phyloP scores from a whole-genome alignment of 2,888 invertebrate species.

The Muscina levida region DNA sequence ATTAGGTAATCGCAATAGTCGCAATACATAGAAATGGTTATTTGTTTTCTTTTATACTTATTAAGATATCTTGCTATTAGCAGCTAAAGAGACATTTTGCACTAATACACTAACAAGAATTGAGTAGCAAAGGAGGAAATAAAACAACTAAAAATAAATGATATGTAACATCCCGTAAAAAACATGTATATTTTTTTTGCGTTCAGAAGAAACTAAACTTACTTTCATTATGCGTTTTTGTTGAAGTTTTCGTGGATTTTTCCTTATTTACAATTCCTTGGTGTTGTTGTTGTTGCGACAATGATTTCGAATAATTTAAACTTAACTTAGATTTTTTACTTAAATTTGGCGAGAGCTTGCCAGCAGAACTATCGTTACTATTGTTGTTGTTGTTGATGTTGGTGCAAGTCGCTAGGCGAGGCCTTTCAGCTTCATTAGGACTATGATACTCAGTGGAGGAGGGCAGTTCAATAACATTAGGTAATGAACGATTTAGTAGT shows the following conservation, averaged over 20 bases:
- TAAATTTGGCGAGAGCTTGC: conserved; percentile 51
- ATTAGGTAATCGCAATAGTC: no score
- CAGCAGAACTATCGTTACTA: conserved; percentile 49
- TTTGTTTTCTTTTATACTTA: no score
- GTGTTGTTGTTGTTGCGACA: conserved; percentile 34
- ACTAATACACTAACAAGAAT: no score
- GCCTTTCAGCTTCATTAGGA: conserved; percentile 36
- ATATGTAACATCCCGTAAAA: no score
- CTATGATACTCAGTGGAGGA: no score
- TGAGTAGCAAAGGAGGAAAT: no score
- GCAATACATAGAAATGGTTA: no score
- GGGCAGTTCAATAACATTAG: conserved; percentile 50
- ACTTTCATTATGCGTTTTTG: conserved; percentile 46
- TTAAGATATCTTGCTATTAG: no score
- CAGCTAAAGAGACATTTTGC: no score
- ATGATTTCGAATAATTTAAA: conserved; percentile 64
- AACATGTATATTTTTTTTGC: not conserved
- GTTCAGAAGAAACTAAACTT: conserved; percentile 19
- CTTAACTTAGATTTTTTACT: conserved; percentile 67
- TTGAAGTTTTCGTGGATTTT: conserved; percentile 21
- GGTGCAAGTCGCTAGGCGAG: no score
- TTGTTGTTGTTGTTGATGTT: conserved; percentile 42
- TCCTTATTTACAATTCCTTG: conserved; percentile 38
- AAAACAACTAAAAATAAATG: no score
- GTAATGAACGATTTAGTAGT: conserved; percentile 63